Percentiles rank a stretch among this genome's conserved stretches.
These are phyloP conservation scores for Pollenia amentaria DNA, from an alignment of 2,888 invertebrate genomes.

Conservation along the genomic window DNA sequence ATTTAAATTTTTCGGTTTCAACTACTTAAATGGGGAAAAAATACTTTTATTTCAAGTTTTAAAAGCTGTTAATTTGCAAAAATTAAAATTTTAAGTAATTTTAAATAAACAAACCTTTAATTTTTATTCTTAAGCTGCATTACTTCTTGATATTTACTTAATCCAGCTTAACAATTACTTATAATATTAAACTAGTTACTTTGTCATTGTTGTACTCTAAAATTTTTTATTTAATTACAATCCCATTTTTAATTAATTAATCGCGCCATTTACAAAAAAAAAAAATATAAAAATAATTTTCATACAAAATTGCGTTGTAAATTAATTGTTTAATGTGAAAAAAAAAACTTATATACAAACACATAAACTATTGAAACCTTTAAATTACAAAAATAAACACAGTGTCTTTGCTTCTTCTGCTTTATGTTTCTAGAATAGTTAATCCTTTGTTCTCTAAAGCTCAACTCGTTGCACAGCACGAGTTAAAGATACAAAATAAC, in stretches of 20 bases:
- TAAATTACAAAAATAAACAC: constrained; percentile 29
- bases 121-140: neutral
- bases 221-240: constrained; percentile 57
- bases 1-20: too few species aligned
- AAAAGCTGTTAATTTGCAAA: too few species aligned
- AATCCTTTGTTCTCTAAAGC: constrained; percentile 73
- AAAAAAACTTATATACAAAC: constrained; percentile 16
- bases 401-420: constrained; percentile 38
- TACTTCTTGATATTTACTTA: neutral
- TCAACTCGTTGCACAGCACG: constrained; percentile 70
- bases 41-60: too few species aligned
- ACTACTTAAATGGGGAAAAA: too few species aligned
- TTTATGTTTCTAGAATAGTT: constrained; percentile 66
- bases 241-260: constrained; percentile 71
- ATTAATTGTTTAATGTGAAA: constrained; percentile 61
- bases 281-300: constrained; percentile 39
- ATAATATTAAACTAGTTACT: constrained; percentile 7
- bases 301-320: constrained; percentile 71
- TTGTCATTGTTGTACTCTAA: constrained; percentile 24
- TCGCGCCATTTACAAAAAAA: constrained; percentile 61
- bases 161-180: constrained; percentile 1
- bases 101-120: neutral
- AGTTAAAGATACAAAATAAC: constrained; percentile 70
- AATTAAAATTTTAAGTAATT: too few species aligned
- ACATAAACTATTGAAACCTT: constrained; percentile 53